Conservation (phyloP, 2,797 vertebrate genomes). For the Hyperoplus immaculatus region DNA sequence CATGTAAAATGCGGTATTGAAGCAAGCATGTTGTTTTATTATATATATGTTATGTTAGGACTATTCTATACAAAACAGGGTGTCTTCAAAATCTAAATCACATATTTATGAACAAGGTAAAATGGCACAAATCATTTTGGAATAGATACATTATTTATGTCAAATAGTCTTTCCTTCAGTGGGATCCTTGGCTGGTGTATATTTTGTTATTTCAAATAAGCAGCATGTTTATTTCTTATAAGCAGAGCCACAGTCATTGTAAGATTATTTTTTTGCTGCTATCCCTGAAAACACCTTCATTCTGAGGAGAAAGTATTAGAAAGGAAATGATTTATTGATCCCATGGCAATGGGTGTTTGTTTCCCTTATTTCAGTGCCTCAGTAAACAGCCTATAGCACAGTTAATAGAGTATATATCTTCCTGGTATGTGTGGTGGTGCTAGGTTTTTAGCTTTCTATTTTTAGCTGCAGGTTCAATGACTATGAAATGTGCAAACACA, state of each 20-base stretch:
- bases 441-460: constrained; percentile 76
- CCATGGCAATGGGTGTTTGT: constrained; percentile 65
- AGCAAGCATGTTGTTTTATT: constrained; percentile 12
- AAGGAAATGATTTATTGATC: constrained; percentile 83
- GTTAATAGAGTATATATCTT: constrained; percentile 71
- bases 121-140: constrained; percentile 3
- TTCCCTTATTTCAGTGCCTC: constrained; percentile 67
- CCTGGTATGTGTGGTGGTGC: constrained; percentile 42
- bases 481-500: constrained; percentile 83
- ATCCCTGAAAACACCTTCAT: constrained; percentile 46
- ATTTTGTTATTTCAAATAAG: constrained; percentile 1
- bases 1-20: constrained; percentile 30
- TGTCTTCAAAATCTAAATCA: constrained; percentile 17
- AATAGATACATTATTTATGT: constrained; percentile 25
- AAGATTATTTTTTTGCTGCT: constrained; percentile 49
- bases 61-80: constrained; percentile 6
- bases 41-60: background rate
- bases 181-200: background rate
- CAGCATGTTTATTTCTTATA: constrained; percentile 1
- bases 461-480: constrained; percentile 83
- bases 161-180: constrained; percentile 14
- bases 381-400: constrained; percentile 65
- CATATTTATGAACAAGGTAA: background rate
- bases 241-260: constrained; percentile 29
- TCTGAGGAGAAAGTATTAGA: constrained; percentile 68